Evolutionary conservation across 2,888 invertebrate genomes (phyloP).

Genomic region (Drosophila parthenogenetica): DNA sequence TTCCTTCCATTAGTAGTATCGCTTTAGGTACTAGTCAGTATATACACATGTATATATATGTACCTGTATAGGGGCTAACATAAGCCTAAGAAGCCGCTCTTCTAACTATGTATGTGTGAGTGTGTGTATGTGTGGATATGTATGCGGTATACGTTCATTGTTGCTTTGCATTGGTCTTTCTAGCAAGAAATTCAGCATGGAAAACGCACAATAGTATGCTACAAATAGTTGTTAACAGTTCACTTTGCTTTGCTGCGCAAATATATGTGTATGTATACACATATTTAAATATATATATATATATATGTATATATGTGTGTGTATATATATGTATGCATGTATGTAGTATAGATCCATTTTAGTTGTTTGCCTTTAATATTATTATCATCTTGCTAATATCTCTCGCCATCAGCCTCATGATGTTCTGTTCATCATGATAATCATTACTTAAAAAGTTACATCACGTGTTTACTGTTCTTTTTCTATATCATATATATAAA

Average conservation of each 20-base stretch:
- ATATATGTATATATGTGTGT: neutral
- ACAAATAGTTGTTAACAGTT: conserved; percentile 60
- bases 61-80: conserved; percentile 30
- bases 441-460: conserved; percentile 80
- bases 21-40: conserved; percentile 30
- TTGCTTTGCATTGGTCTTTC: conserved; percentile 46
- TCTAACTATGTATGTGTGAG: conserved; percentile 3
- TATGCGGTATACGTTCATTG: conserved; percentile 59
- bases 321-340: conserved; percentile 12
- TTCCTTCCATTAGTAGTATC: conserved; percentile 17
- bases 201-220: conserved; percentile 67
- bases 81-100: conserved; percentile 35
- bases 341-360: conserved; percentile 27
- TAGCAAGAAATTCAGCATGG: conserved; percentile 28
- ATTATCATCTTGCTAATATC: conserved; percentile 63
- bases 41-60: conserved; percentile 31
- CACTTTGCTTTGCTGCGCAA: conserved; percentile 69
- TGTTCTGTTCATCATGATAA: conserved; percentile 43
- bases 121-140: conserved; percentile 52
- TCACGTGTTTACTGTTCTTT: conserved; percentile 80
- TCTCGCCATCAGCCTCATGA: conserved; percentile 40
- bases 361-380: conserved; percentile 29
- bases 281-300: neutral
- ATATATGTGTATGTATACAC: neutral
- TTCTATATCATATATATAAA: conserved; percentile 69